phyloP scores from a whole-genome alignment of 2,113 vertebrate genomes.

The Lasiurus borealis region DNA sequence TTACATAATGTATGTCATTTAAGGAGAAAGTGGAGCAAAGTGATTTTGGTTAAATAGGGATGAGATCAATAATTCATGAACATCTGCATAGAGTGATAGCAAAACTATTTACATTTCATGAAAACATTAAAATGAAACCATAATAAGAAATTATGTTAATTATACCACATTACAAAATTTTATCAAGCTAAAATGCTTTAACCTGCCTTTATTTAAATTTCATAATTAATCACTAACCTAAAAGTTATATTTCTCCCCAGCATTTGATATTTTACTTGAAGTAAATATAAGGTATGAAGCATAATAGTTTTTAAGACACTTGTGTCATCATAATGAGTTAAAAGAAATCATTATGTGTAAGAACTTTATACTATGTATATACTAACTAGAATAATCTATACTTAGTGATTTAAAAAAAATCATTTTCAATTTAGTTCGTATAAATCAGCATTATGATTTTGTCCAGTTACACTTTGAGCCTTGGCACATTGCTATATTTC shows the following conservation, averaged over 20 bases:
- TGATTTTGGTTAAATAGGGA: constrained; percentile 60
- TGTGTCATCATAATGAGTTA: background rate
- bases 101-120: constrained; percentile 69
- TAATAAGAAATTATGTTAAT: constrained; percentile 75
- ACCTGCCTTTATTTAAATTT: constrained; percentile 52
- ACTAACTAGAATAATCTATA: background rate
- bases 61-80: constrained; percentile 76
- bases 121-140: constrained; percentile 50
- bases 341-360: background rate
- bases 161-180: constrained; percentile 41
- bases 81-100: constrained; percentile 63
- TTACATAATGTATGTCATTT: constrained; percentile 58
- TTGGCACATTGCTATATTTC: background rate
- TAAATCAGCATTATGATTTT: background rate
- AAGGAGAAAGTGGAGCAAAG: constrained; percentile 51
- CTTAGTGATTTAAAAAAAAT: background rate
- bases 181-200: constrained; percentile 36
- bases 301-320: background rate
- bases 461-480: background rate
- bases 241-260: constrained; percentile 34
- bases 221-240: background rate
- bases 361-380: background rate
- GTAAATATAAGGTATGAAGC: background rate
- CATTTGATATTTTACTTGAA: background rate
- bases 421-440: background rate